A percentile compares a stretch with the other conserved stretches of the same genome.
phyloP scores from a whole-genome alignment of 2,797 vertebrate genomes.

The Florisuga fusca region DNA sequence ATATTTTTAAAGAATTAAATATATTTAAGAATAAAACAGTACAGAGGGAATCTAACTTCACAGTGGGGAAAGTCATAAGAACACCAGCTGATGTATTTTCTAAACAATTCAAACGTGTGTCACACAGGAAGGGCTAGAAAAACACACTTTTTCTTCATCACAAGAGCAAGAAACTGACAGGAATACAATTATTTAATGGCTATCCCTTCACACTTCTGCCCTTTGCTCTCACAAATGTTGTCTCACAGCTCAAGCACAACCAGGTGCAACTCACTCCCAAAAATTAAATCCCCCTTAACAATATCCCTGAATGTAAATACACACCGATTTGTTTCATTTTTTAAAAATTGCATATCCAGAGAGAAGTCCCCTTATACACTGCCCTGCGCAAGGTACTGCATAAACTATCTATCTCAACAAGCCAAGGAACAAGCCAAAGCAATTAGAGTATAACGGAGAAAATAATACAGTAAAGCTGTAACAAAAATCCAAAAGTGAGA shows the following conservation, averaged over 20 bases:
- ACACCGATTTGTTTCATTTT: neutral
- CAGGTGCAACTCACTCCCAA: neutral
- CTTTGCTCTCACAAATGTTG: neutral
- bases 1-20: constrained; percentile 49
- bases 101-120: neutral
- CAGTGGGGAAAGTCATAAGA: neutral
- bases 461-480: neutral
- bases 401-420: neutral
- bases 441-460: neutral
- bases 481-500: neutral
- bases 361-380: neutral
- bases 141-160: neutral
- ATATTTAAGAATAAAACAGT: neutral
- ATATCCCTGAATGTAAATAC: neutral
- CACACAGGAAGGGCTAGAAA: neutral
- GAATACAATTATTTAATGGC: neutral
- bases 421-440: neutral
- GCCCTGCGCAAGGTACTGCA: neutral
- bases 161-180: neutral
- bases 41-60: neutral
- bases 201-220: neutral
- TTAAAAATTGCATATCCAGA: neutral
- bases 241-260: neutral
- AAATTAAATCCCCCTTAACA: neutral
- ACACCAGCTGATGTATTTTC: neutral